Conservation (phyloP, 2,888 invertebrate genomes). For the Adineta ricciae region DNA sequence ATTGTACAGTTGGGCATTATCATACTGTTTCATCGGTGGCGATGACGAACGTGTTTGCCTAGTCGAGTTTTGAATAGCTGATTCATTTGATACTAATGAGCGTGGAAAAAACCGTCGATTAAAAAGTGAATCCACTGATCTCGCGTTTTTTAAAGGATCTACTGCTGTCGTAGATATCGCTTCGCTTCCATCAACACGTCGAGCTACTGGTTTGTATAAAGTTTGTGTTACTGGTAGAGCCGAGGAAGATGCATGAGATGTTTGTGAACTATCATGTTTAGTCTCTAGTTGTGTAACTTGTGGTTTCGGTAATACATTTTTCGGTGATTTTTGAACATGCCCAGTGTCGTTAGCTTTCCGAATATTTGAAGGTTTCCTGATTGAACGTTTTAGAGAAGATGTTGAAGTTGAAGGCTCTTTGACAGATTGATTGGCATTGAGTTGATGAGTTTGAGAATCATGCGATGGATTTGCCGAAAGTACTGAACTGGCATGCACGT, state of each 20-base stretch:
- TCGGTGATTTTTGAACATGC: too few relatives aligned
- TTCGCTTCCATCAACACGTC: neutral
- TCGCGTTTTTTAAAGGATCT: neutral
- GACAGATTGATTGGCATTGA: too few relatives aligned
- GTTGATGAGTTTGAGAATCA: too few relatives aligned
- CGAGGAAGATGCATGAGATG: neutral
- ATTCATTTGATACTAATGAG: neutral
- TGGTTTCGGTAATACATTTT: too few relatives aligned
- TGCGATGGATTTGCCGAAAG: too few relatives aligned
- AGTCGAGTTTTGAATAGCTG: neutral
- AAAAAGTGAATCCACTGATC: neutral
- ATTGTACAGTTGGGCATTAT: neutral
- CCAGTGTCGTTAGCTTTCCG: too few relatives aligned
- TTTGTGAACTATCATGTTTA: too few relatives aligned
- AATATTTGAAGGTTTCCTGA: too few relatives aligned
- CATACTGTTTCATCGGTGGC: neutral
- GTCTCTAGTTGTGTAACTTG: too few relatives aligned
- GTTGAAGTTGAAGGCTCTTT: too few relatives aligned
- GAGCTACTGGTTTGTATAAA: neutral
- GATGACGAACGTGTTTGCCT: neutral
- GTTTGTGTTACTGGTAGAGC: neutral
- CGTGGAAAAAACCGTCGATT: neutral
- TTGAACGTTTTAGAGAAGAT: too few relatives aligned
- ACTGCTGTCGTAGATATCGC: neutral
- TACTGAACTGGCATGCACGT: too few relatives aligned